These are phyloP conservation scores for Liopterus haemorrhoidalis DNA, from an alignment of 2,888 invertebrate species.

Conservation along the genomic window DNA sequence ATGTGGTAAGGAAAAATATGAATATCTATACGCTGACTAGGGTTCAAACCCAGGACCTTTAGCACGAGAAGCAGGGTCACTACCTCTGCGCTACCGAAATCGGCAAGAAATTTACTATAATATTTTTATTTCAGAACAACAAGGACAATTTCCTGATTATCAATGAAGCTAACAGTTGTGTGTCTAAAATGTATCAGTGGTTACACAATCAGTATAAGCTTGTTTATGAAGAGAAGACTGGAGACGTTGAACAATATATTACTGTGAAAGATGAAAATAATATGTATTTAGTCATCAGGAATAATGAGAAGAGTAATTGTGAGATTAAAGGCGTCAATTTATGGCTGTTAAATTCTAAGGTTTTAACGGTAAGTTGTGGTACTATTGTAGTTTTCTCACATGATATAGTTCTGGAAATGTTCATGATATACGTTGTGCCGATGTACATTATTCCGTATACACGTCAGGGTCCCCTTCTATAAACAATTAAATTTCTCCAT, in stretches of 20 bases:
- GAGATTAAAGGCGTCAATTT: constrained; percentile 41
- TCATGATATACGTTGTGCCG: too few species aligned
- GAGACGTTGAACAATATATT: constrained; percentile 46
- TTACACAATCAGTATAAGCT: constrained; percentile 36
- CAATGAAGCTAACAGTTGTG: constrained; percentile 44
- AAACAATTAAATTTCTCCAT: too few species aligned
- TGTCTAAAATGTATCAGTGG: constrained; percentile 46
- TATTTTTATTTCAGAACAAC: constrained; percentile 32
- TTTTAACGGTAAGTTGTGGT: constrained; percentile 41
- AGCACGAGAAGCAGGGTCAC: too few species aligned
- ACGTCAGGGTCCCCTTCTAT: too few species aligned
- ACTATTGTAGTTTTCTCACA: too few species aligned
- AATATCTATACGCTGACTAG: too few species aligned
- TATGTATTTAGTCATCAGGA: constrained; percentile 43
- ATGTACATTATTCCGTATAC: too few species aligned
- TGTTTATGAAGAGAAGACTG: constrained; percentile 43
- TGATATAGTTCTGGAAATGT: too few species aligned
- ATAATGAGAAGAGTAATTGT: constrained; percentile 33
- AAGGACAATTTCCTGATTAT: constrained; percentile 42
- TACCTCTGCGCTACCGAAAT: too few species aligned
- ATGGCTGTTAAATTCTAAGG: constrained; percentile 42
- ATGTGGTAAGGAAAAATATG: too few species aligned
- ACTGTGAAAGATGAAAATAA: constrained; percentile 38
- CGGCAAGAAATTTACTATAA: too few species aligned
- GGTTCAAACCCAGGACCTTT: too few species aligned